Base-by-base conservation (phyloP, 2,797 vertebrate species). In the Balearica regulorum region DNA sequence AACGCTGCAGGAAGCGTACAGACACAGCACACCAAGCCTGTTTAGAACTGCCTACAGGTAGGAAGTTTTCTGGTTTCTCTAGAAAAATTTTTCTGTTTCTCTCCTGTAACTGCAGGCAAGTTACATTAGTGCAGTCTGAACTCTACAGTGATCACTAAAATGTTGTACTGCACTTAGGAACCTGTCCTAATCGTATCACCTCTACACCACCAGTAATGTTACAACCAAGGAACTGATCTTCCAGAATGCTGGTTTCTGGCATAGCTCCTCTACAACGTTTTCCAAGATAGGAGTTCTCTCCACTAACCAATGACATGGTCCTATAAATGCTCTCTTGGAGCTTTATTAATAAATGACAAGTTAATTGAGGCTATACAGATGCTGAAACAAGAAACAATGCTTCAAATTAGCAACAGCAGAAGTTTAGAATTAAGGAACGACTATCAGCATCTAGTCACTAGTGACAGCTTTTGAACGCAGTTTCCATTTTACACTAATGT, bases 61-160 rank as follows among this genome's bases (percentile, higher is more conserved):
- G 9, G 26, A n/a, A 48, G 17, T 41, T 48, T 20, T n/a, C 46
- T 2, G 2, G 31, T 60, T 66, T 54, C 24, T 11, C n/a, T 13
- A 24, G 3, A 39, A 41, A 57, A 53, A 16, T 13, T 54, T 13
- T 39, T 39, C 37, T 37, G 15, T 16, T 65, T 57, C 75, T 33
- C 35, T 49, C 43, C 35, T 44, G 10, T 20, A 58, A 37, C 35
- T 6, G 11, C 19, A 51, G 20, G 33, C 5, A 35, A 18, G 41
- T 41, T 5, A 35, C 18, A 29, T 11, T 16, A 41, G 26, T 7
- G 58, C 57, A 60, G 46, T 29, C 41, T 26, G 54, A 72, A 44
- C 33, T n/a, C 29, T 18, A 35, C 14, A 65, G 48, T 1, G 3
- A 28, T 5, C 1, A 1, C 29, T n/a, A 20, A 21, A 57, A 48